Evolutionary conservation across 2,888 invertebrate genomes (phyloP).

Genomic region (Dastarcus helophoroides): DNA sequence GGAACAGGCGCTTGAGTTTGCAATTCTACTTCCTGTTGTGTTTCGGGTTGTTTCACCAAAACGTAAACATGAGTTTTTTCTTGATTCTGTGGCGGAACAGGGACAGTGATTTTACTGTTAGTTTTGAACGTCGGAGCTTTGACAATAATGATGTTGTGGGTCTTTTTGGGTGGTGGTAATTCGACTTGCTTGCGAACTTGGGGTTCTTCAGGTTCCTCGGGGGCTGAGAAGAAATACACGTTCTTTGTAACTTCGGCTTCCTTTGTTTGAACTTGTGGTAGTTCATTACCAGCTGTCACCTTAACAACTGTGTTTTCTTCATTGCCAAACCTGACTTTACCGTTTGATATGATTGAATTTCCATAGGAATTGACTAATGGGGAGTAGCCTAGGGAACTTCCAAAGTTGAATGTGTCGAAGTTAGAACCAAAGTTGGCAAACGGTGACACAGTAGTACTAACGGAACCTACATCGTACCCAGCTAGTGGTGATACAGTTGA

Average conservation of each 20-base stretch:
- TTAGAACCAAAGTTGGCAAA: too few species aligned
- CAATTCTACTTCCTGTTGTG: slow-evolving; percentile 63
- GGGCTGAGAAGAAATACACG: slow-evolving; percentile 31
- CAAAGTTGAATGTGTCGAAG: too few species aligned
- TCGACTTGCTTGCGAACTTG: slow-evolving; percentile 19
- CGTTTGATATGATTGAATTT: too few species aligned
- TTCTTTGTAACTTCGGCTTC: slow-evolving; percentile 23
- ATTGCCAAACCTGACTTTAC: too few species aligned
- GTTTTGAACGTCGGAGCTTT: slow-evolving; percentile 30
- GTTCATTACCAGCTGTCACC: too few species aligned
- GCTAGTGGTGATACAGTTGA: too few species aligned
- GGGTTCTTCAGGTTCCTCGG: slow-evolving; percentile 25
- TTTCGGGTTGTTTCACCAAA: slow-evolving; percentile 51
- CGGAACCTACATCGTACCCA: too few species aligned
- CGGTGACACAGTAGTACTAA: too few species aligned
- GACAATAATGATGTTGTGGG: slow-evolving; percentile 39
- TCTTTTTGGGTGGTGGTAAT: slow-evolving; percentile 30
- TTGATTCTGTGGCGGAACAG: slow-evolving; percentile 21
- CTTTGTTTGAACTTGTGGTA: too few species aligned
- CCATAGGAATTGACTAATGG: too few species aligned
- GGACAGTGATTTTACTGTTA: slow-evolving; percentile 24
- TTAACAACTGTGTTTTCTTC: too few species aligned
- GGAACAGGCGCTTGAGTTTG: slow-evolving; percentile 64
- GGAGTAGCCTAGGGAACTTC: too few species aligned
- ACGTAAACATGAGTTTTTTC: slow-evolving; percentile 34